Evolutionary conservation across 1,140 invertebrate species (phyloP), one percentile per base, ranked within the genome.

Genomic region (Neodiprion pinetum): DNA sequence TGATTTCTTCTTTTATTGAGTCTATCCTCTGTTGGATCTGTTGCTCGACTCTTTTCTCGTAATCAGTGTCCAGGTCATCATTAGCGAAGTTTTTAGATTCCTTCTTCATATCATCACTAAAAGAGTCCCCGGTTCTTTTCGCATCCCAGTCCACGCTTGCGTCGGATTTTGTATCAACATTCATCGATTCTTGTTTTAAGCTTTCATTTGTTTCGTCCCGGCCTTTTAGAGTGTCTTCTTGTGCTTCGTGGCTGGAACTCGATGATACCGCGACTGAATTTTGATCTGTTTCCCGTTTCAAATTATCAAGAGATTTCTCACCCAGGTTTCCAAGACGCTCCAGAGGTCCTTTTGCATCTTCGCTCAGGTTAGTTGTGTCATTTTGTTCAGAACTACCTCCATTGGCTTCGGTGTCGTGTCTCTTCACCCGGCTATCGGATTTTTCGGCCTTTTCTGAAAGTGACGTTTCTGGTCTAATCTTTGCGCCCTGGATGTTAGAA

Each of bases 1-100:
- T 78, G 7, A 86, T 80, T 48, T 84, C 78, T 10, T 84, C 80
- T 40, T 84, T 85, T 12, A 86, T 79, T 9, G 76, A 76, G 11
- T 82, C 79, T 50, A 84, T 84, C 77, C 80, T 83, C 21, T 79
- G 67, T 74, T 80, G 76, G 17, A 85, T 82, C 28, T 79, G 68
- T 1, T 81, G 72, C 53, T 83, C 79, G 11, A 80, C 77, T 5
- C 76, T 74, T 67, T 78, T 83, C 73, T 83, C 79, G 67, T 80
- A 79, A 4, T 81, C 76, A 48, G 67, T 11, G 48, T 80, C 72
- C 67, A 72, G n/a, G 28, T 72, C 72, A 73, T 68, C 72, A 7
- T n/a, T 71, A 40, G 28, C 28, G 2, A 40, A 40, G 28, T 40
- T 40, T 2, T 40, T 40, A 1, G 28, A 40, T 40, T 40, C 28